Conservation (phyloP, 2,888 invertebrate species). For the Epinotia demarniana region DNA sequence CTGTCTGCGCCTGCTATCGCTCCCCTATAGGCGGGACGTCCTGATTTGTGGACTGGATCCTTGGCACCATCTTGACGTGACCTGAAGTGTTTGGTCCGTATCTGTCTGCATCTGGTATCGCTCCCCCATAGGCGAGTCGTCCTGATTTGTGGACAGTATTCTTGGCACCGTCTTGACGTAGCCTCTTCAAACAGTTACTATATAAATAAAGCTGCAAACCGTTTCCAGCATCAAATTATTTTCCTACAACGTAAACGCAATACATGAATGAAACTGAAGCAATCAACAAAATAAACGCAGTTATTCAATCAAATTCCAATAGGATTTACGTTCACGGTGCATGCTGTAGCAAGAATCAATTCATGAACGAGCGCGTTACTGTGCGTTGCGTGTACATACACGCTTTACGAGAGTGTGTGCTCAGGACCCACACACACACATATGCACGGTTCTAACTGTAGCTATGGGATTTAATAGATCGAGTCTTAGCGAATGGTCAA, state of each 20-base stretch:
- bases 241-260: background rate
- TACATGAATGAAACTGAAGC: constrained; percentile 7
- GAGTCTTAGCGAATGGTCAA: too few species aligned
- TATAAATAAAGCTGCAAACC: background rate
- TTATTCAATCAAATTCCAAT: background rate
- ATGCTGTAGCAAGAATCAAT: background rate
- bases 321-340: background rate
- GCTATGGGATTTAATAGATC: too few species aligned
- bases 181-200: background rate
- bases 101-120: constrained; percentile 96
- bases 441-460: background rate
- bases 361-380: background rate
- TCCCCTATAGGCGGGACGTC: constrained; percentile 85
- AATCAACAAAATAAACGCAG: background rate
- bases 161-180: background rate
- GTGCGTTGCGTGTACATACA: background rate
- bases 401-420: background rate
- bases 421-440: too few species aligned
- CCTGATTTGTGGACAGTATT: background rate
- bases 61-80: constrained; percentile 87
- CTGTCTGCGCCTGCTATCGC: constrained; percentile 96
- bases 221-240: background rate
- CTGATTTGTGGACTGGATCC: background rate
- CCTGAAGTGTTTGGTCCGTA: constrained; percentile 90
- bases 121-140: constrained; percentile 77